Evolutionary conservation across 1,140 invertebrate species (phyloP).

Genomic region (Nasonia longicornis): DNA sequence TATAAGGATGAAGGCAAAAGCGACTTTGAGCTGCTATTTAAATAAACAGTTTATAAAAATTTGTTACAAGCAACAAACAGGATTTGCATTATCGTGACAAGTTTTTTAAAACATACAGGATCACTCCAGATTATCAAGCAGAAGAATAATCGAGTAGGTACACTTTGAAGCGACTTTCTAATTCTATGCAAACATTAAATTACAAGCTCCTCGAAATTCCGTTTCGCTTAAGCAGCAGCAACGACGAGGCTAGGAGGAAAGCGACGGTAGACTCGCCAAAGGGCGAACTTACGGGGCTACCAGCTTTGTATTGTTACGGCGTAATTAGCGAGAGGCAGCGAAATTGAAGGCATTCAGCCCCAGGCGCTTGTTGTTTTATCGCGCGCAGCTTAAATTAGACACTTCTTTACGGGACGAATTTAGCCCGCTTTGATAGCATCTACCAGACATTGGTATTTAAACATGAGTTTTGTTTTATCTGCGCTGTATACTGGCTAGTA

Average conservation of each 20-base stretch:
- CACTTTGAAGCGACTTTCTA: neutral
- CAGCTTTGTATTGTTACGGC: constrained; percentile 17
- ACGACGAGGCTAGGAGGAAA: neutral
- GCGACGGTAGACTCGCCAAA: neutral
- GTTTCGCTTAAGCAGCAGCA: neutral
- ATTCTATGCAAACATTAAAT: neutral
- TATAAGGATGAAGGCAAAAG: neutral
- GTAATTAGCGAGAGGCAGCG: constrained; percentile 28
- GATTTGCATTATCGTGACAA: neutral
- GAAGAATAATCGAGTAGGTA: no score
- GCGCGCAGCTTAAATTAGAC: constrained; percentile 16
- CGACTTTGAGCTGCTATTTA: neutral
- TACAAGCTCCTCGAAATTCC: neutral
- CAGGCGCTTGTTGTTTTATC: constrained; percentile 27
- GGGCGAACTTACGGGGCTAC: neutral
- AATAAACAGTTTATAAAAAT: constrained; percentile 11
- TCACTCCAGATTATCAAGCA: no score
- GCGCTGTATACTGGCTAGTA: neutral
- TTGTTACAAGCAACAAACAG: no score
- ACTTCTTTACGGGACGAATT: constrained; percentile 24
- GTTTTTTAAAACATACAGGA: neutral
- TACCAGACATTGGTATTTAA: neutral
- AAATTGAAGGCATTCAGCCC: constrained; percentile 22
- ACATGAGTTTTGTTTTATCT: neutral
- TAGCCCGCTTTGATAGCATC: constrained; percentile 1